Evolutionary conservation across 2,113 vertebrate species (phyloP), one percentile per base, ranked within the genome.

Genomic region (Microcebus griseorufus): DNA sequence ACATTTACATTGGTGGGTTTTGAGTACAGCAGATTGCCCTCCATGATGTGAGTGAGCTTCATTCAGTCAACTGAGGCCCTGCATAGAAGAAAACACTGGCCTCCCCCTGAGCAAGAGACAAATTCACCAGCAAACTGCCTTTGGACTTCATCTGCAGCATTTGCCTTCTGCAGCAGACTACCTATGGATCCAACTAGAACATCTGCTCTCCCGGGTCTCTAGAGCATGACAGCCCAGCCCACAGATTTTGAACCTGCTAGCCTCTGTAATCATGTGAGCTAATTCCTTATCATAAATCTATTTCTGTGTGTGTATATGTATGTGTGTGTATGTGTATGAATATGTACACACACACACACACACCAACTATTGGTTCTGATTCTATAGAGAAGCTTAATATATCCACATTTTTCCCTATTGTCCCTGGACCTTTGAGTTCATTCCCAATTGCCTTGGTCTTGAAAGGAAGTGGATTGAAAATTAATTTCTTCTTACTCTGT

Each of bases 401-500:
- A 67, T 13, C 6, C 42, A 9, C 16, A 1, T 58, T 45, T 58
- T 23, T 86, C 29, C 51, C 27, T 60, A 29, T 0, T 9, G 3
- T 16, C 32, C 22, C 65, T 45, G 22, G 45, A 82, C 25, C 25
- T 80, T 84, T 75, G 53, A 83, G 3, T 90, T 65, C 51, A 22
- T 69, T 94, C 60, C 53, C 42, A 95, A 88, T 90, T 95, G 32
- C 70, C 64, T 69, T 34, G 1, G 29, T 29, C 75, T 93, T 92
- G 53, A 95, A 75, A 62, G 23, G 13, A 94, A 87, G 42, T 32
- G 93, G 17, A 51, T 3, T 87, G n/a, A 14, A 79, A 88, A 82
- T 60, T 55, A 69, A 81, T 53, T 95, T 87, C 39, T 93, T 88
- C 78, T 94, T 82, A 70, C 17, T 78, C 62, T 95, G 11, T 20